Base-by-base conservation (phyloP, 2,888 invertebrate genomes). In the Lottia scabra region DNA sequence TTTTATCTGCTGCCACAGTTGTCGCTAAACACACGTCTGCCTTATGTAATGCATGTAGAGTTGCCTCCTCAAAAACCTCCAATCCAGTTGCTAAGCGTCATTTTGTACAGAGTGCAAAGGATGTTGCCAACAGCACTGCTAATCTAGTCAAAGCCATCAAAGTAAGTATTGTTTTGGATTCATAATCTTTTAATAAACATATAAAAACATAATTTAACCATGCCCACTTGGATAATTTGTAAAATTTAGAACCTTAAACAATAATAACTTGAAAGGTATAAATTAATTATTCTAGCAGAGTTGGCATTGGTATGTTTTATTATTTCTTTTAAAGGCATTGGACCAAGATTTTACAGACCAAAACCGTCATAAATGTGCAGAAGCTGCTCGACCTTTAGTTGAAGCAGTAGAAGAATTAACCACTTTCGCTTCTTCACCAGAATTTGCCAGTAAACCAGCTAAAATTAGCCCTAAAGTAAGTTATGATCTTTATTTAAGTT, bases 41-140 rank as follows among this genome's bases (percentile, higher is more conserved):
- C 10, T 92, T 99, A 68, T 99, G 99, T 90, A 98, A 97, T 88
- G 95, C 97, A 56, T 99, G 99, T 87, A 93, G 98, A 44, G 93
- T 94, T 69, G 98, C 99, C 0, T 97, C 97, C 44, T 95, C 95
- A 78, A 95, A 95, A 86, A 96, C 97, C 0, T 93, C 92, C 73
- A 96, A 96, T 90, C 95, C 97, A 0, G 95, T 95, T 4, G 97
- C 97, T 71, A 98, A 98, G 91, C 91, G 97, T 45, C 98, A 98
- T 90, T 98, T 99, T 90, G 98, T 99, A 70, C 97, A 98, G 88
- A 95, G 96, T 78, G 99, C 99, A 70, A 97, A 98, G 89, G 97
- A 98, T 85, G 97, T 99, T 1, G 99, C 99, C 67, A 96, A 96
- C 90, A 96, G 96, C 23, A 99, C 99, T 0, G 96, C 98, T 0